Conservation (phyloP, 2,797 vertebrate genomes). For the Labroides dimidiatus region DNA sequence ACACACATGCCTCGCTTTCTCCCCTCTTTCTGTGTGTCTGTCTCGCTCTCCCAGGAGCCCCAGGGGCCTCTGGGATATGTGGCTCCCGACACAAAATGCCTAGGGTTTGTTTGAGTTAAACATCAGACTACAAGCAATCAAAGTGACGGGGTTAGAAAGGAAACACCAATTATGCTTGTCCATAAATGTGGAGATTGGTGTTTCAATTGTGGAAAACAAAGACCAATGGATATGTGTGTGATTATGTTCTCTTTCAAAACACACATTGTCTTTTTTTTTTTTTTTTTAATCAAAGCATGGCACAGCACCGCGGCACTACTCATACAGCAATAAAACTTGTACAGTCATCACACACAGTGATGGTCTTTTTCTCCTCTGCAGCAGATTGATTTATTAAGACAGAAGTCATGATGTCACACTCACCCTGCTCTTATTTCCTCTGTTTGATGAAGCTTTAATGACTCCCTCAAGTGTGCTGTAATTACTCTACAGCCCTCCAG, state of each 20-base stretch:
- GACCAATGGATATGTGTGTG: constrained; percentile 29
- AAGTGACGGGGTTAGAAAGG: constrained; percentile 59
- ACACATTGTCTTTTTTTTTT: constrained; percentile 17
- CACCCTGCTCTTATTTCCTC: constrained; percentile 22
- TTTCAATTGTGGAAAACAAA: constrained; percentile 46
- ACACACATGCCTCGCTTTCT: constrained; percentile 42
- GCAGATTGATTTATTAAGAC: constrained; percentile 69
- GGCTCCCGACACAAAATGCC: constrained; percentile 67
- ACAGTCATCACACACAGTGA: constrained; percentile 37
- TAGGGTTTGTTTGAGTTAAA: constrained; percentile 77
- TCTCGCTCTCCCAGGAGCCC: constrained; percentile 69
- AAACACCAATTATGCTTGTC: constrained; percentile 58
- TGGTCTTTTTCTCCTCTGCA: constrained; percentile 9
- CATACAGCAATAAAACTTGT: constrained; percentile 29
- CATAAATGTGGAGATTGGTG: constrained; percentile 49
- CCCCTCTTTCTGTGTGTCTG: constrained; percentile 21
- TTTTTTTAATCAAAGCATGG: constrained; percentile 26
- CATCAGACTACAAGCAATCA: constrained; percentile 69
- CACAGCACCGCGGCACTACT: constrained; percentile 22
- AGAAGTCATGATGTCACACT: constrained; percentile 50
- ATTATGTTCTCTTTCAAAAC: constrained; percentile 34
- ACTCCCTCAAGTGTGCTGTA: constrained; percentile 64
- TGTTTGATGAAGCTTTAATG: constrained; percentile 73
- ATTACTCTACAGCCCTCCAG: constrained; percentile 74
- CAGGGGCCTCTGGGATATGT: constrained; percentile 67